A percentile compares a stretch with the other conserved stretches of the same genome.
Conservation (phyloP, 1,140 invertebrate genomes). For the Maniola jurtina region DNA sequence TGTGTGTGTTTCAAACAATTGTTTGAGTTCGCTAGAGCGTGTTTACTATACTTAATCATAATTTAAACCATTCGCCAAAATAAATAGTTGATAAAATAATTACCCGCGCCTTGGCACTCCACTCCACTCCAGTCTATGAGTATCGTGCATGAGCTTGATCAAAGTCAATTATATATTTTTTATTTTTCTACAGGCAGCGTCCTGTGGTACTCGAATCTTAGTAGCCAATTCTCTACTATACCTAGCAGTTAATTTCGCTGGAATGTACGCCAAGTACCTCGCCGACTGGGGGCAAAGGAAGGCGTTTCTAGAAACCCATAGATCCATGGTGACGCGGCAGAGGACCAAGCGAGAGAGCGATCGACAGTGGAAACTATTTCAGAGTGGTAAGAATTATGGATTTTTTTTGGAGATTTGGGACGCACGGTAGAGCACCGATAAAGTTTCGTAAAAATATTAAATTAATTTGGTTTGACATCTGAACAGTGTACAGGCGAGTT, state of each 20-base stretch:
- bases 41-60: too few species aligned
- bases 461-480: too few species aligned
- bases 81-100: too few species aligned
- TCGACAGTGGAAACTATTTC: slow-evolving; percentile 93
- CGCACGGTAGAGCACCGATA: too few species aligned
- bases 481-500: too few species aligned
- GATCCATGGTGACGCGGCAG: slow-evolving; percentile 96
- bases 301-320: slow-evolving; percentile 96
- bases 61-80: too few species aligned
- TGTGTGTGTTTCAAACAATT: too few species aligned
- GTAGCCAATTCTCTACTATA: slow-evolving; percentile 90
- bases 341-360: slow-evolving; percentile 96
- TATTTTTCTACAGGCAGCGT: slow-evolving; percentile 61
- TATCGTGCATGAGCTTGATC: neutral
- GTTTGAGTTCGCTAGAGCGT: too few species aligned
- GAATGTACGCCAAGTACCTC: slow-evolving; percentile 97
- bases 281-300: slow-evolving; percentile 96
- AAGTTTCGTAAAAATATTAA: too few species aligned
- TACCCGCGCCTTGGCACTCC: too few species aligned
- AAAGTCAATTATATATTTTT: neutral
- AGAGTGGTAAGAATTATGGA: slow-evolving; percentile 86
- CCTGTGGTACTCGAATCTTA: slow-evolving; percentile 84
- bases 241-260: slow-evolving; percentile 93
- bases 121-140: too few species aligned
- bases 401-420: too few species aligned